These are phyloP conservation scores for Mimachlamys varia DNA, from an alignment of 2,888 invertebrate species.

Conservation along the genomic window DNA sequence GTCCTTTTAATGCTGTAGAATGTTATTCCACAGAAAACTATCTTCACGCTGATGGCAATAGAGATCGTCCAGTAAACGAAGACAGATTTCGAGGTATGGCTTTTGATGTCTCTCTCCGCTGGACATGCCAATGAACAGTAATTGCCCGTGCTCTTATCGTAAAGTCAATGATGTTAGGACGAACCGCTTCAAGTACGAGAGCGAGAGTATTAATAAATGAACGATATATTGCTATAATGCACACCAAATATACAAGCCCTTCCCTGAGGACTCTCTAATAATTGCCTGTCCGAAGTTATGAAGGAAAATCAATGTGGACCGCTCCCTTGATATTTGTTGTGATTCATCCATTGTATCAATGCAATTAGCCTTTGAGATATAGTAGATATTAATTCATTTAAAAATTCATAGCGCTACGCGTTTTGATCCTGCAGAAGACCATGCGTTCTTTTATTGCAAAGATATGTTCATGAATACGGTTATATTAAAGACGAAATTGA, in stretches of 20 bases:
- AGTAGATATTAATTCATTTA: neutral
- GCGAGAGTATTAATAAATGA: slow-evolving; percentile 18
- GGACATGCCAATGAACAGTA: neutral
- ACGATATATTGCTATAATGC: neutral
- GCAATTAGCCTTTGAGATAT: neutral
- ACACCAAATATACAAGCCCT: slow-evolving; percentile 13
- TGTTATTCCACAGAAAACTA: neutral
- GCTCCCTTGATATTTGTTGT: neutral
- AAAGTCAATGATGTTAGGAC: neutral
- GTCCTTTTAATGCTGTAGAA: neutral
- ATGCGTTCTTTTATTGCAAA: neutral
- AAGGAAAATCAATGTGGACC: neutral
- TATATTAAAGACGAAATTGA: neutral
- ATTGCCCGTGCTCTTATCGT: neutral
- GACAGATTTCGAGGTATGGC: neutral
- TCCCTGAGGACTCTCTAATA: neutral
- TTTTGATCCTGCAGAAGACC: neutral
- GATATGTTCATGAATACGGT: neutral
- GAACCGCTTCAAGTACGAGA: neutral
- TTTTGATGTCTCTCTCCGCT: no score
- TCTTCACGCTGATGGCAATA: neutral
- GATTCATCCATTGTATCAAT: slow-evolving; percentile 2
- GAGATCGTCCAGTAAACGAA: neutral
- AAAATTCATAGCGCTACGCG: neutral
- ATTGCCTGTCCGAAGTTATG: neutral